These are phyloP conservation scores for Orthonyx spaldingii DNA, from an alignment of 2,113 vertebrate species.

Conservation along the genomic window DNA sequence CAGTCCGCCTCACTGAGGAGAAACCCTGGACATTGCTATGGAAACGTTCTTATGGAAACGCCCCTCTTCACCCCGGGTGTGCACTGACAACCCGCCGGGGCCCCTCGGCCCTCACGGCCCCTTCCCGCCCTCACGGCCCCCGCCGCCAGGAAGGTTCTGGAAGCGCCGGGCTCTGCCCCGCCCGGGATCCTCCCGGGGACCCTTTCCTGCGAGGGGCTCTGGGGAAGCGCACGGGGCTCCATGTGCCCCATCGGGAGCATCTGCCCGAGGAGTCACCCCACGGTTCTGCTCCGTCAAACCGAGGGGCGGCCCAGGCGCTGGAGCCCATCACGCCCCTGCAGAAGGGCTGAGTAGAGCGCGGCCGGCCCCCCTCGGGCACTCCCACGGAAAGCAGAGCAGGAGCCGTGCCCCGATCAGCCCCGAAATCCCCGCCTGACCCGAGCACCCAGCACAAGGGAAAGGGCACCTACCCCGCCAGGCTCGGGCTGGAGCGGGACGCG, in stretches of 20 bases:
- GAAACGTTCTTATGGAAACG: not conserved
- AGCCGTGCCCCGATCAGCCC: rapidly evolving
- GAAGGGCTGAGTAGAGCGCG: not conserved
- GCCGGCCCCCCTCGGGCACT: rapidly evolving
- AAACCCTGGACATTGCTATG: not conserved
- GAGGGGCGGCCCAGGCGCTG: not conserved
- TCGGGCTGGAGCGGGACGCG: not conserved
- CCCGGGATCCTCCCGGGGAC: too few species aligned
- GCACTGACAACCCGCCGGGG: rapidly evolving
- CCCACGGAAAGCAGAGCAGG: rapidly evolving
- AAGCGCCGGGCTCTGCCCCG: not conserved
- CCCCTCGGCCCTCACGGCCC: too few species aligned
- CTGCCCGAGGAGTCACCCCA: not conserved
- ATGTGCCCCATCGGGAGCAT: not conserved
- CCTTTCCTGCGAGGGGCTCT: not conserved
- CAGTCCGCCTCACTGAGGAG: rapidly evolving
- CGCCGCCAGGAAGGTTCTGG: not conserved
- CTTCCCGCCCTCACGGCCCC: not conserved
- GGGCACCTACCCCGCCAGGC: rapidly evolving
- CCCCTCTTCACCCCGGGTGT: too few species aligned
- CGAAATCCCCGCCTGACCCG: rapidly evolving
- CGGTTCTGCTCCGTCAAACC: not conserved
- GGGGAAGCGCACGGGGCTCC: not conserved
- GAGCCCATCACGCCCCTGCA: not conserved
- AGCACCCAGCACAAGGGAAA: rapidly evolving